These are phyloP conservation scores for Arenicola marina DNA, from an alignment of 2,888 invertebrate genomes.

Conservation along the genomic window DNA sequence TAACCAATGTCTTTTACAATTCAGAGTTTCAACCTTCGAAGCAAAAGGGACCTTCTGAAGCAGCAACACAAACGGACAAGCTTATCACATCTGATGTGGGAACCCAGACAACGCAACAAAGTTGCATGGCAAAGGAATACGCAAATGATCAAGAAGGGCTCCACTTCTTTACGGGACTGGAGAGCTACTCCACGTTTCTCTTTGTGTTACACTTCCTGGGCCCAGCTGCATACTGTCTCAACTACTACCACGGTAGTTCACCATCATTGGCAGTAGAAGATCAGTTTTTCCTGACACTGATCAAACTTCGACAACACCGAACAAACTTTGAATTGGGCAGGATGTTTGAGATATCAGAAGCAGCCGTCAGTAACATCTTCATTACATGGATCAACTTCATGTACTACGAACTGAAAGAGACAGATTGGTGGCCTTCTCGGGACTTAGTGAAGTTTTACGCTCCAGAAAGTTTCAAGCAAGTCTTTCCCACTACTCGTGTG, in stretches of 20 bases:
- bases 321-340: background rate
- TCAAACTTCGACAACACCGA: background rate
- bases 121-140: too few species aligned
- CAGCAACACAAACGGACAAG: too few species aligned
- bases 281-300: conserved; percentile 1
- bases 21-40: too few species aligned
- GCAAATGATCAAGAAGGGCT: background rate
- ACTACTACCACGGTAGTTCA: background rate
- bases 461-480: conserved; percentile 31
- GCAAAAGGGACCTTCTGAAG: too few species aligned
- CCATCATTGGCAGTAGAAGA: background rate
- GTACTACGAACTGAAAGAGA: background rate
- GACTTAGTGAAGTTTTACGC: conserved; percentile 28
- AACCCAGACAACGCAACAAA: too few species aligned
- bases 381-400: conserved; percentile 8
- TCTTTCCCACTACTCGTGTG: conserved; percentile 35
- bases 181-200: background rate
- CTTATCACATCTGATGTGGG: too few species aligned
- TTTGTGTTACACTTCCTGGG: background rate
- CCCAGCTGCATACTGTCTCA: background rate
- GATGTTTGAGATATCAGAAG: background rate
- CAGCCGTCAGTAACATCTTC: background rate
- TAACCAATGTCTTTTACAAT: too few species aligned
- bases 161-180: background rate
- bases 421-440: conserved; percentile 26